Conservation (phyloP, 2,113 vertebrate genomes). For the Trematocara zebra region DNA sequence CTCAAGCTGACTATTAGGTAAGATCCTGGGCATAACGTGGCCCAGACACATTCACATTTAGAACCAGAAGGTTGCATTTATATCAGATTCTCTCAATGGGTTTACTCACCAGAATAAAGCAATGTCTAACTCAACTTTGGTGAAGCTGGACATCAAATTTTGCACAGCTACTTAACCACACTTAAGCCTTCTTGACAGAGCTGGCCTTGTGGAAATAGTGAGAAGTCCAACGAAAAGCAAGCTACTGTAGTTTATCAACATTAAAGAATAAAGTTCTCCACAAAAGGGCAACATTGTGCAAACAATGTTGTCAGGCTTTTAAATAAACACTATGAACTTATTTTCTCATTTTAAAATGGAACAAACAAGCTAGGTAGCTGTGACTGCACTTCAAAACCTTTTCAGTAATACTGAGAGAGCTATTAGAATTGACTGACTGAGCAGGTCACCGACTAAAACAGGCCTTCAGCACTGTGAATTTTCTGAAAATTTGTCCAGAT, state of each 20-base stretch:
- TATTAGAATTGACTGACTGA: background rate
- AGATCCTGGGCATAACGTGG: background rate
- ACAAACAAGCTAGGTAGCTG: background rate
- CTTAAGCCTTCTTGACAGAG: background rate
- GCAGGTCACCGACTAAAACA: background rate
- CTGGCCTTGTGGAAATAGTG: background rate
- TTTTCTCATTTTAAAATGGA: background rate
- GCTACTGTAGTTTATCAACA: background rate
- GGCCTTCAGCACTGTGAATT: background rate
- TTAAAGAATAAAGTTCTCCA: background rate
- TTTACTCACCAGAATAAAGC: background rate
- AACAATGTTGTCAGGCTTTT: background rate
- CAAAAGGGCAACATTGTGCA: background rate
- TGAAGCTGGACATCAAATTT: background rate
- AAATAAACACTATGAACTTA: background rate
- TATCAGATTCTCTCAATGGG: background rate
- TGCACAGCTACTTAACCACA: background rate
- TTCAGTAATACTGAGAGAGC: background rate
- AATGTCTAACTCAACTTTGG: background rate
- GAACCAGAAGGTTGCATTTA: background rate
- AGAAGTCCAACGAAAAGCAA: background rate
- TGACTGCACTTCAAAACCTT: background rate
- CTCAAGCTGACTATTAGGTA: background rate
- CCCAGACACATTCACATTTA: background rate
- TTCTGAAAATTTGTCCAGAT: background rate